phyloP scores from a whole-genome alignment of 2,797 vertebrate genomes.

The Prionace glauca region DNA sequence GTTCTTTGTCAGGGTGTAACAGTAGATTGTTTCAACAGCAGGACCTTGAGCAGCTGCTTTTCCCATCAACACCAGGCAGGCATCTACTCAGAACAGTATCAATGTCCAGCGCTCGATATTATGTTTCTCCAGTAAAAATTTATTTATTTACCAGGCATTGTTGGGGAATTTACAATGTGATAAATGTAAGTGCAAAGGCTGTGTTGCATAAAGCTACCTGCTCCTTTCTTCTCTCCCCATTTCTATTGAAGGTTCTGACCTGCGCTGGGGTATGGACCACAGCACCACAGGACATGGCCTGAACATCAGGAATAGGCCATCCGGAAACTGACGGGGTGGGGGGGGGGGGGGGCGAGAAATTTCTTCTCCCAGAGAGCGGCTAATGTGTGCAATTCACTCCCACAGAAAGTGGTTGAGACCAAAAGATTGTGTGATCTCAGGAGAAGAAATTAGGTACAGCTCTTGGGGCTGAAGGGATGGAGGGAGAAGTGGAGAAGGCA shows the following conservation, averaged over 20 bases:
- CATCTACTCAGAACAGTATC: neutral
- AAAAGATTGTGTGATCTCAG: too few species aligned
- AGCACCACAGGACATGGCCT: neutral
- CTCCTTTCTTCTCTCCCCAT: neutral
- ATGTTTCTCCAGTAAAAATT: neutral
- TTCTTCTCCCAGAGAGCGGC: too few species aligned
- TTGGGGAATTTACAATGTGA: neutral
- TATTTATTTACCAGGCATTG: neutral
- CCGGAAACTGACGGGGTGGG: too few species aligned
- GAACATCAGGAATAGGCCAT: neutral
- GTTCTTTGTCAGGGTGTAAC: neutral
- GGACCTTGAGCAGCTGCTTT: neutral
- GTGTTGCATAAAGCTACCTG: neutral
- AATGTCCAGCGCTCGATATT: neutral
- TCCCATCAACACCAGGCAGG: neutral
- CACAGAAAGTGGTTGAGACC: neutral
- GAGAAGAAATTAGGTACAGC: too few species aligned
- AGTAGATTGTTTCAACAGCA: neutral
- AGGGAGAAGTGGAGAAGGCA: too few species aligned
- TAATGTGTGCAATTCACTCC: neutral
- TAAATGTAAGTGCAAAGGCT: neutral
- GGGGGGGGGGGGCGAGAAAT: too few species aligned
- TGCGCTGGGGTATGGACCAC: neutral
- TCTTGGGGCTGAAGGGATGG: too few species aligned
- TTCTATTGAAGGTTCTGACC: neutral